Conservation (phyloP, 2,113 vertebrate genomes). For the Dipodomys ordii region DNA sequence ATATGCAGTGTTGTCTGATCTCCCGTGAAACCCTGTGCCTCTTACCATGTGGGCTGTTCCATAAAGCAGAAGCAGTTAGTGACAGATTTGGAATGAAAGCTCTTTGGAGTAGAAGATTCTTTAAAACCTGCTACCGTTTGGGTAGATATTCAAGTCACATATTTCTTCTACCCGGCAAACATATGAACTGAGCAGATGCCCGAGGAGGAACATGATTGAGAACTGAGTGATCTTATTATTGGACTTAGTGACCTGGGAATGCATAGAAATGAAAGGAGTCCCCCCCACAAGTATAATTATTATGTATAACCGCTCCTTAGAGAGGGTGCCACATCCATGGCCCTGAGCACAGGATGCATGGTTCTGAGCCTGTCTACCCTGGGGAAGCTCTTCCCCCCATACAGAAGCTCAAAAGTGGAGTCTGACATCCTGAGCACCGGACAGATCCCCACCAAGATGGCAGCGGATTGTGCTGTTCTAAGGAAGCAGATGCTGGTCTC, state of each 20-base stretch:
- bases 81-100: slow-evolving; percentile 1
- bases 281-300: not conserved
- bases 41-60: not conserved
- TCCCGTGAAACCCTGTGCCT: not conserved
- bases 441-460: not conserved
- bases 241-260: slow-evolving; percentile 52
- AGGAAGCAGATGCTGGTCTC: not conserved
- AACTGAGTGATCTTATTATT: not conserved
- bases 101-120: not conserved
- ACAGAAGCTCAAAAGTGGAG: no score
- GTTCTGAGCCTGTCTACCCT: rapidly evolving
- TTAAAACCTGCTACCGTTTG: not conserved
- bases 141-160: not conserved
- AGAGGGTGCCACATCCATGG: not conserved
- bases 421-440: not conserved
- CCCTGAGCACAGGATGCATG: rapidly evolving
- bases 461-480: not conserved
- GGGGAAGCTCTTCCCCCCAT: rapidly evolving
- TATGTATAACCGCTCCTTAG: not conserved
- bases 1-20: rapidly evolving
- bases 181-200: slow-evolving; percentile 7
- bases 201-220: not conserved
- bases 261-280: slow-evolving; percentile 30
- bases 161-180: not conserved
- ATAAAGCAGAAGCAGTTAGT: not conserved